These are phyloP conservation scores for Papilio protenor DNA, from an alignment of 2,888 invertebrate genomes.

Conservation along the genomic window DNA sequence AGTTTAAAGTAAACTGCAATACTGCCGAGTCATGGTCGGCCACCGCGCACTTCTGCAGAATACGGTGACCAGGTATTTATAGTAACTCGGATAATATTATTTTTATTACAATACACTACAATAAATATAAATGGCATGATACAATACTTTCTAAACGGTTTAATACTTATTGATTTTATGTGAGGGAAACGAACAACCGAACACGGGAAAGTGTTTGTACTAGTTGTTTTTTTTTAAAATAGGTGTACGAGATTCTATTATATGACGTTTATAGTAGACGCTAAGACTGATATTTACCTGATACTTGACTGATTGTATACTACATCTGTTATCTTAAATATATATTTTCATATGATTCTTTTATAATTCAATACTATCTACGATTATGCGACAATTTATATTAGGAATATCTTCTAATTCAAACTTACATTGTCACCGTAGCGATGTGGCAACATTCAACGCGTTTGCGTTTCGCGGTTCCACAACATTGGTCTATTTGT, in stretches of 20 bases:
- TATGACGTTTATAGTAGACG: too few species aligned
- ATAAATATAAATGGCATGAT: too few species aligned
- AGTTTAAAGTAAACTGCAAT: constrained; percentile 31
- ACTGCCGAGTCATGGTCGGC: constrained; percentile 35
- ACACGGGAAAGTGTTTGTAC: too few species aligned
- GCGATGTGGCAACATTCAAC: constrained; percentile 23
- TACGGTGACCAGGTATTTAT: constrained; percentile 14
- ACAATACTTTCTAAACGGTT: neutral
- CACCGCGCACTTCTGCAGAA: constrained; percentile 8
- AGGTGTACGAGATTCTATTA: too few species aligned
- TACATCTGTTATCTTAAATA: too few species aligned
- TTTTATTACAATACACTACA: neutral
- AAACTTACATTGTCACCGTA: neutral
- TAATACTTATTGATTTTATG: too few species aligned
- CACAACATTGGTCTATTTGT: constrained; percentile 37
- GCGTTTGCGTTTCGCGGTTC: constrained; percentile 35
- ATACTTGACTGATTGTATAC: too few species aligned
- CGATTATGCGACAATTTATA: neutral
- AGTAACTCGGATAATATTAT: neutral
- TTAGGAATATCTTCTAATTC: neutral
- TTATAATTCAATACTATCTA: too few species aligned
- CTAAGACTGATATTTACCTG: too few species aligned
- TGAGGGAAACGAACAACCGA: too few species aligned
- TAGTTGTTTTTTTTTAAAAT: too few species aligned
- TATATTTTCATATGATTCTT: too few species aligned